A percentile compares a stretch with the other conserved stretches of the same genome.
These are phyloP conservation scores for Apostichopus californicus DNA, from an alignment of 35 echinoderm and acorn worm genomes.

Conservation along the genomic window DNA sequence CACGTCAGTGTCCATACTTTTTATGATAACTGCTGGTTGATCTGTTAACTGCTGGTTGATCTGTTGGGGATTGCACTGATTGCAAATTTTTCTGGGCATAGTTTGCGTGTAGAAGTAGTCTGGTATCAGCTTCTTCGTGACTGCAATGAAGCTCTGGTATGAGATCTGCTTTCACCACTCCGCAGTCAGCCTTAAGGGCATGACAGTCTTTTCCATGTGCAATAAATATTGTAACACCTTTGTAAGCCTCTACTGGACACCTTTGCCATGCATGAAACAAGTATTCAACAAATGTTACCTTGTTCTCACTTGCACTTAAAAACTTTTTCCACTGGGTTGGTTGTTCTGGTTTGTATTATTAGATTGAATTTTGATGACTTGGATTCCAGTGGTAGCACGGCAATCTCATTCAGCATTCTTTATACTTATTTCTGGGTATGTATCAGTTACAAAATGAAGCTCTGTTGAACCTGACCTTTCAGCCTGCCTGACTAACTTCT, in stretches of 20 bases:
- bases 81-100: too few species aligned
- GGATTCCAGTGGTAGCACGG: conserved; percentile 55
- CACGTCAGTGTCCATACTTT: conserved; percentile 59
- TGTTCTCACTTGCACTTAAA: conserved; percentile 39
- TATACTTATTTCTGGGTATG: conserved; percentile 59
- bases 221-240: conserved; percentile 36
- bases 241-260: conserved; percentile 1
- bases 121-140: conserved; percentile 56
- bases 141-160: conserved; percentile 42
- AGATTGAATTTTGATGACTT: neutral
- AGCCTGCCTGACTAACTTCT: neutral
- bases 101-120: conserved; percentile 43
- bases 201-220: conserved; percentile 65
- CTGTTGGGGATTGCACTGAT: too few species aligned
- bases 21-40: neutral
- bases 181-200: neutral
- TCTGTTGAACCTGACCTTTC: conserved; percentile 33
- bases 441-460: conserved; percentile 79
- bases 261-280: conserved; percentile 56
- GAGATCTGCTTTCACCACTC: neutral
- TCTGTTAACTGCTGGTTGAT: neutral
- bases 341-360: too few species aligned
- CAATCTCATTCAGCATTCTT: conserved; percentile 62
- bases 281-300: conserved; percentile 51
- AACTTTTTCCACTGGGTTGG: conserved; percentile 84